Conservation (phyloP, 2,888 invertebrate genomes). For the Neoaliturus tenellus region DNA sequence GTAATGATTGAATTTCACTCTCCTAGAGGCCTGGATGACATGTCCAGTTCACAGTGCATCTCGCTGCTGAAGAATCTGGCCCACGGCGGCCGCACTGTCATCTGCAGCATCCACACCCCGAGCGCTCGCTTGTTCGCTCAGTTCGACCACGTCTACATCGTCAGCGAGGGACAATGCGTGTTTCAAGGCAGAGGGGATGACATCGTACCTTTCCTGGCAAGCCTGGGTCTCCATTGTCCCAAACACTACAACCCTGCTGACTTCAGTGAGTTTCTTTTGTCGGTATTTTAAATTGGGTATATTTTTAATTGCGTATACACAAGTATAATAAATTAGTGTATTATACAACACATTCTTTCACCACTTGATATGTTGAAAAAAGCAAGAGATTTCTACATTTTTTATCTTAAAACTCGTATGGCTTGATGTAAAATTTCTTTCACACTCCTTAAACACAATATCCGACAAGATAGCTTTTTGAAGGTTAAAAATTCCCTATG, state of each 20-base stretch:
- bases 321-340: no score
- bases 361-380: no score
- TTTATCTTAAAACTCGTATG: no score
- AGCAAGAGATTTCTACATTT: no score
- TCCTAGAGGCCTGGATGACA: conserved; percentile 93
- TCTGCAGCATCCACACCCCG: conserved; percentile 98
- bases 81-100: conserved; percentile 90
- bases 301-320: no score
- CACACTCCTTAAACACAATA: no score
- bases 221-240: conserved; percentile 90
- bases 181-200: conserved; percentile 89
- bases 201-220: conserved; percentile 88
- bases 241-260: conserved; percentile 97
- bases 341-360: no score
- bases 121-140: conserved; percentile 93
- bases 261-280: conserved; percentile 82
- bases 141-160: conserved; percentile 94
- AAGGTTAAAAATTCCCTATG: no score
- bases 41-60: conserved; percentile 93
- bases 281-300: no score
- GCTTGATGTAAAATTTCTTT: no score
- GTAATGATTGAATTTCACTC: background rate
- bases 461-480: no score
- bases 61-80: conserved; percentile 90
- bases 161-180: conserved; percentile 92